Percentiles rank a stretch among this genome's conserved stretches.
Evolutionary conservation across 2,797 vertebrate genomes (phyloP).

Genomic region (Molossus molossus): DNA sequence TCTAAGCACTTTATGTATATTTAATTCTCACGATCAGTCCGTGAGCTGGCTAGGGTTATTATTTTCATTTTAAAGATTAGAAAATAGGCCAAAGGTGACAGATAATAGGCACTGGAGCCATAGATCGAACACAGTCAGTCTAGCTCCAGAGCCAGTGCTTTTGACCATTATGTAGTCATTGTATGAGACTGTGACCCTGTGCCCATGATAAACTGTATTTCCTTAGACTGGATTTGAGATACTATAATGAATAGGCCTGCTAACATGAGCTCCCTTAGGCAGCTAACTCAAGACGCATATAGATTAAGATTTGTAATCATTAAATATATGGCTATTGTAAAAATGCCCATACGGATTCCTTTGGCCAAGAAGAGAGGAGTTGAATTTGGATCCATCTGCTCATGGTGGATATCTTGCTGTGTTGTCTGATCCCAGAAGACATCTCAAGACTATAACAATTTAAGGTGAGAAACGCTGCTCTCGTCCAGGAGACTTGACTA

Average conservation of each 20-base stretch:
- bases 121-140: background rate
- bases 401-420: background rate
- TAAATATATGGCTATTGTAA: background rate
- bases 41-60: slow-evolving; percentile 3
- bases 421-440: background rate
- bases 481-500: background rate
- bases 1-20: background rate
- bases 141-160: background rate
- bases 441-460: background rate
- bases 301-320: background rate
- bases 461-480: background rate
- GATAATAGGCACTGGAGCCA: background rate
- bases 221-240: background rate
- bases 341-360: background rate
- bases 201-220: background rate
- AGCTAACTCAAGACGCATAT: background rate
- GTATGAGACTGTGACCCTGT: background rate
- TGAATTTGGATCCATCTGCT: background rate
- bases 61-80: slow-evolving; percentile 25
- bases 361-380: background rate
- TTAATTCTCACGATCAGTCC: background rate
- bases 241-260: background rate
- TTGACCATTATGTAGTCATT: background rate
- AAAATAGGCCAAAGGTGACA: background rate
- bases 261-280: background rate